phyloP scores from a whole-genome alignment of 2,113 vertebrate species.

The Falco punctatus region DNA sequence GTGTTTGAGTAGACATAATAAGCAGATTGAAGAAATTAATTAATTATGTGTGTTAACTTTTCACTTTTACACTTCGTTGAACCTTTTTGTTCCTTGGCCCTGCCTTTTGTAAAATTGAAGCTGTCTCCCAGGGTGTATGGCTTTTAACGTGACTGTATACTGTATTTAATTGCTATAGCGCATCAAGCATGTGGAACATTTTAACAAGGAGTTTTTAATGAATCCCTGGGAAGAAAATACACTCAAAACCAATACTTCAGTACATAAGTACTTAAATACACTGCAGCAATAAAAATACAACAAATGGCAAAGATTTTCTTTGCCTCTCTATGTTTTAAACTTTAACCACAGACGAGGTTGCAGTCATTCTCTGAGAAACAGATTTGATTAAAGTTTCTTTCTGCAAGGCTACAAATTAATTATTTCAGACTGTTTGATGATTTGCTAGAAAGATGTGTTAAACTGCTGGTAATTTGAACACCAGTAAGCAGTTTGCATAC shows the following conservation, averaged over 20 bases:
- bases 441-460: not conserved
- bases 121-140: not conserved
- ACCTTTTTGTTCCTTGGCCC: not conserved
- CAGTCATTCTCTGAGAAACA: not conserved
- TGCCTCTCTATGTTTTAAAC: not conserved
- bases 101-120: not conserved
- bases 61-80: not conserved
- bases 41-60: conserved; percentile 9
- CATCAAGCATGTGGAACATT: not conserved
- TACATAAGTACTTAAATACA: not conserved
- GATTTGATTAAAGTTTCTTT: not conserved
- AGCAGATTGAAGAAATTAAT: conserved; percentile 38
- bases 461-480: not conserved
- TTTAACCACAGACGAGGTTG: not conserved
- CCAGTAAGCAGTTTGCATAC: not conserved
- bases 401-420: not conserved
- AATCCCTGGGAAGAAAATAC: conserved; percentile 25
- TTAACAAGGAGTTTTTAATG: conserved; percentile 53
- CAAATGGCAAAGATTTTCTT: not conserved
- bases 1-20: not conserved
- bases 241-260: not conserved
- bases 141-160: conserved; percentile 21
- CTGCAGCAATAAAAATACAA: not conserved
- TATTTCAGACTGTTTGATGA: not conserved
- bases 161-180: not conserved